A percentile compares a stretch with the other conserved stretches of the same genome.
These are phyloP conservation scores for Morinoia aosen DNA, from an alignment of 2,888 invertebrate species.

Conservation along the genomic window DNA sequence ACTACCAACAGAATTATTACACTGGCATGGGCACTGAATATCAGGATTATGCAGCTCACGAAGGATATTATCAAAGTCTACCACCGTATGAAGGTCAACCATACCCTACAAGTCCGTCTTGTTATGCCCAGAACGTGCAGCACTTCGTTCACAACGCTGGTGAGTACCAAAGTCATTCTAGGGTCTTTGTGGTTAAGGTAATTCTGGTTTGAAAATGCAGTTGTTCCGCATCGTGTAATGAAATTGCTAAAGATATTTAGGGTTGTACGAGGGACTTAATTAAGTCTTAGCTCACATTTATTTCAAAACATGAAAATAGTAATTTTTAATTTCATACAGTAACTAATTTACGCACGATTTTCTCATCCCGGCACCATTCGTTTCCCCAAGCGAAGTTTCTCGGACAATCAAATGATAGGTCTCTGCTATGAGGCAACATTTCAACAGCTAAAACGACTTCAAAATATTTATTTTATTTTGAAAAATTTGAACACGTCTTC, in stretches of 20 bases:
- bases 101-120: conserved; percentile 43
- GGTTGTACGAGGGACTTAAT: no score
- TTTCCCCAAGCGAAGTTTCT: background rate
- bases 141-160: conserved; percentile 36
- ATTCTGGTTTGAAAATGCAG: background rate
- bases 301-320: background rate
- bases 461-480: no score
- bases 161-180: background rate
- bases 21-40: conserved; percentile 34
- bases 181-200: background rate
- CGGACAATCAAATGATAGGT: background rate
- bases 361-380: background rate
- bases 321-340: background rate
- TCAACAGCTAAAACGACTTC: background rate
- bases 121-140: conserved; percentile 39
- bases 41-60: conserved; percentile 34
- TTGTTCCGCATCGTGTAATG: background rate
- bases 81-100: conserved; percentile 13
- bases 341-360: background rate
- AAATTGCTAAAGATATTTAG: background rate
- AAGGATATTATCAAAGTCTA: conserved; percentile 38
- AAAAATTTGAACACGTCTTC: background rate
- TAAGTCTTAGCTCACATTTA: background rate
- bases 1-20: conserved; percentile 49
- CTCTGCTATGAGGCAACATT: background rate